Evolutionary conservation across 2,797 vertebrate species (phyloP).

Genomic region (Anguilla marmorata): DNA sequence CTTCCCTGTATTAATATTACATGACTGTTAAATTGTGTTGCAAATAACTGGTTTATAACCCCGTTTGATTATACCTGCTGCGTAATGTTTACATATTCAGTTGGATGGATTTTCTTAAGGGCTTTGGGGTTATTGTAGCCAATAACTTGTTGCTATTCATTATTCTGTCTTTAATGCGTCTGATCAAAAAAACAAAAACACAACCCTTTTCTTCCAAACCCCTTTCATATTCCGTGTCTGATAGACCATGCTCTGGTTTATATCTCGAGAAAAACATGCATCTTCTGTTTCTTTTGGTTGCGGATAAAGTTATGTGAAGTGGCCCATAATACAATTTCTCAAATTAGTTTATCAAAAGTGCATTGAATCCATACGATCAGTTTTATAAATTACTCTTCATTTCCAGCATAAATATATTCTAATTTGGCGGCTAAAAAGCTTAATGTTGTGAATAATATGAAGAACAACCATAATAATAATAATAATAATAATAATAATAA

Average conservation of each 20-base stretch:
- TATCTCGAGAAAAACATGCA: background rate
- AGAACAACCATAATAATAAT: too few relatives aligned
- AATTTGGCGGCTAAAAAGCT: background rate
- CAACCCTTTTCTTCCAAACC: too few relatives aligned
- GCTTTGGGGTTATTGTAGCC: background rate
- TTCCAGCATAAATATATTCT: background rate
- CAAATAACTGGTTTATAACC: constrained; percentile 44
- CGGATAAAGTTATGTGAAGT: background rate
- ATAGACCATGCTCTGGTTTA: too few relatives aligned
- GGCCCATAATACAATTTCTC: background rate
- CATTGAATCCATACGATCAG: background rate
- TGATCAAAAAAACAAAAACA: too few relatives aligned
- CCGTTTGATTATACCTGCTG: constrained; percentile 50
- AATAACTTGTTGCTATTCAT: background rate
- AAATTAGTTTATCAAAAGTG: background rate
- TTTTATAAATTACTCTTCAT: background rate
- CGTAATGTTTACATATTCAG: constrained; percentile 47
- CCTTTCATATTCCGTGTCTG: too few relatives aligned
- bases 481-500: too few relatives aligned
- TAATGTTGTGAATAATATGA: background rate
- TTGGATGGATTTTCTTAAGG: constrained; percentile 34
- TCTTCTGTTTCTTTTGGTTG: background rate
- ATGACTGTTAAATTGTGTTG: too few relatives aligned
- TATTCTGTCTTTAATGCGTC: background rate
- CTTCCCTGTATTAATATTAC: too few relatives aligned